A percentile compares a stretch with the other conserved stretches of the same genome.
Conservation (phyloP, 2,888 invertebrate species). For the Conomelus anceps region DNA sequence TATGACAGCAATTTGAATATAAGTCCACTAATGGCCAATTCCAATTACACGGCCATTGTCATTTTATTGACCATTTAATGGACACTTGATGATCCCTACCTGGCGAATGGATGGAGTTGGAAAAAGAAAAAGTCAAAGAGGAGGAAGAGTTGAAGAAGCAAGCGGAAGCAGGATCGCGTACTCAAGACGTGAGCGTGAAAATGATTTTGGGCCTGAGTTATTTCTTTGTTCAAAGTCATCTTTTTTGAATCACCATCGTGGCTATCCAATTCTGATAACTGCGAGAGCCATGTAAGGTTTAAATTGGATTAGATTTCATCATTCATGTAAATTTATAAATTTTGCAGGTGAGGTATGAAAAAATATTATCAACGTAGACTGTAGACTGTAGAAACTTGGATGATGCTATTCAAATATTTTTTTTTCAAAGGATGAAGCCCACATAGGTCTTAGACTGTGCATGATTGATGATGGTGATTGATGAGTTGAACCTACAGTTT, state of each 20-base stretch:
- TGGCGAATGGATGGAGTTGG: background rate
- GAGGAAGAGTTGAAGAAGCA: background rate
- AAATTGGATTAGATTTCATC: too few relatives aligned
- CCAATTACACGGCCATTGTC: background rate
- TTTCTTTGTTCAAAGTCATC: background rate
- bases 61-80: background rate
- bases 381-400: too few relatives aligned
- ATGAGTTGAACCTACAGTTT: too few relatives aligned
- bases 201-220: background rate
- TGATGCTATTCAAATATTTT: too few relatives aligned
- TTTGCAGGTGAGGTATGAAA: too few relatives aligned
- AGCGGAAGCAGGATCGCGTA: background rate
- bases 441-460: too few relatives aligned
- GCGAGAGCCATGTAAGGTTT: too few relatives aligned
- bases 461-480: too few relatives aligned
- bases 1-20: background rate
- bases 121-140: background rate
- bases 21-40: background rate
- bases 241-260: background rate
- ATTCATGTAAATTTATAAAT: too few relatives aligned
- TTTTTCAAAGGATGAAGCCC: too few relatives aligned
- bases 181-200: background rate
- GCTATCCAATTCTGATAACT: too few relatives aligned
- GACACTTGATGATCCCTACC: background rate
- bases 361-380: too few relatives aligned